Conservation (phyloP, 2,113 vertebrate genomes). For the Blennius ocellaris region DNA sequence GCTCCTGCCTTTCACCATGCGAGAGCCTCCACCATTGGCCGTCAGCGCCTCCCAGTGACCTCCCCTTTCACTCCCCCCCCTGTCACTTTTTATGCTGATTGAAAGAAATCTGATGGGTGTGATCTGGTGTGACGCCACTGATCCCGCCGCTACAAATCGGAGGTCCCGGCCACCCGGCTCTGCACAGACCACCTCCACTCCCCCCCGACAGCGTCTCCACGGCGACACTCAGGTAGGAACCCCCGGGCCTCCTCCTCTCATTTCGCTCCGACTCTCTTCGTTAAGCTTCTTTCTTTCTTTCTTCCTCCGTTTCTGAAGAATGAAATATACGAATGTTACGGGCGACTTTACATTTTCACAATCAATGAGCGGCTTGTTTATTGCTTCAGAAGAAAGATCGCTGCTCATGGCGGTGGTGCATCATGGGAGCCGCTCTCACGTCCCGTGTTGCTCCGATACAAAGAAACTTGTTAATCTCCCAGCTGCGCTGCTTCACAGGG, state of each 20-base stretch:
- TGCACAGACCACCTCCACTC: conserved; percentile 62
- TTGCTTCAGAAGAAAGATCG: too few species aligned
- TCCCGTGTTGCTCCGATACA: too few species aligned
- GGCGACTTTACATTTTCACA: neutral
- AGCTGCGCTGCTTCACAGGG: too few species aligned
- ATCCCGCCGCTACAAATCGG: conserved; percentile 87
- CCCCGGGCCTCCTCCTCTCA: neutral
- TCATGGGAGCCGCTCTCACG: too few species aligned
- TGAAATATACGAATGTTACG: neutral
- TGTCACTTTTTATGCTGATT: conserved; percentile 77
- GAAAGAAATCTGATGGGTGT: conserved; percentile 81
- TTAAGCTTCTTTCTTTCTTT: too few species aligned
- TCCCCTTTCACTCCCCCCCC: conserved; percentile 16
- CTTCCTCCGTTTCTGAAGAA: too few species aligned
- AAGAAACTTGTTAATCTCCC: too few species aligned
- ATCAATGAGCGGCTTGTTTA: too few species aligned
- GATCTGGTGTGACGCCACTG: conserved; percentile 91
- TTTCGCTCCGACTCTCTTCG: too few species aligned
- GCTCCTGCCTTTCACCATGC: neutral
- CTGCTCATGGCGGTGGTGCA: too few species aligned
- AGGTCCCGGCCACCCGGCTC: conserved; percentile 46
- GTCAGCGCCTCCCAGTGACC: neutral
- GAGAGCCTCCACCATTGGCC: conserved; percentile 26
- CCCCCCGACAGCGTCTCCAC: conserved; percentile 33
- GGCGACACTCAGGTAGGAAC: conserved; percentile 71